Percentiles rank a stretch among this genome's conserved stretches.
Evolutionary conservation across 2,113 vertebrate genomes (phyloP).

Genomic region (Saccopteryx leptura): DNA sequence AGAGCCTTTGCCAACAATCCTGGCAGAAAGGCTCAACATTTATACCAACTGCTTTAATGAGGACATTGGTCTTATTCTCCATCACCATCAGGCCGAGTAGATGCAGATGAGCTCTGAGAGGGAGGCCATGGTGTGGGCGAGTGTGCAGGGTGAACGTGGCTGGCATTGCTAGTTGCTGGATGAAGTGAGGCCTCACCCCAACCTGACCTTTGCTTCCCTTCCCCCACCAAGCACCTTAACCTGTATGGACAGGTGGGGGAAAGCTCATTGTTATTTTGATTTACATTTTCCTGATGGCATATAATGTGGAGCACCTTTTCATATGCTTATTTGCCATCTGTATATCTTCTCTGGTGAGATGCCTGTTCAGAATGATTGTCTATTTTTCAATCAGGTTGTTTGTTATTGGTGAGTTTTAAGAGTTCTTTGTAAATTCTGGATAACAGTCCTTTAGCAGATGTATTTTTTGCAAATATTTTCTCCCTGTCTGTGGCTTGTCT

Average conservation of each 20-base stretch:
- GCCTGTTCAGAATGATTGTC: not conserved
- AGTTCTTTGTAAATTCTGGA: conserved; percentile 36
- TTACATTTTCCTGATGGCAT: not conserved
- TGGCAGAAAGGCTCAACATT: not conserved
- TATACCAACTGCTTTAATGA: not conserved
- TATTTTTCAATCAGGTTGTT: not conserved
- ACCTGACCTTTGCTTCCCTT: not conserved
- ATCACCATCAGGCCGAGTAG: not conserved
- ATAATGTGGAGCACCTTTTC: not conserved
- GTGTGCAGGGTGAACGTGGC: not conserved
- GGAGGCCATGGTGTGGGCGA: not conserved
- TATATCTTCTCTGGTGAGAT: not conserved
- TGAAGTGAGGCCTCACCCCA: not conserved
- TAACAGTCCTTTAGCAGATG: not conserved
- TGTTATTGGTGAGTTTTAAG: conserved; percentile 6
- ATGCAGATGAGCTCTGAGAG: not conserved
- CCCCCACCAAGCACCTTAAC: not conserved
- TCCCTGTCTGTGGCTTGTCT: not conserved
- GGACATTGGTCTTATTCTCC: not conserved
- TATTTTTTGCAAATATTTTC: conserved; percentile 33
- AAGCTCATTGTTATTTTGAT: not conserved
- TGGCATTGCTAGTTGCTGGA: not conserved
- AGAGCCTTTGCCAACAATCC: not conserved
- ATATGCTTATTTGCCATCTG: not conserved
- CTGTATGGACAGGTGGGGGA: not conserved